phyloP scores from a whole-genome alignment of 2,113 vertebrate genomes.

The Odocoileus hemionus region DNA sequence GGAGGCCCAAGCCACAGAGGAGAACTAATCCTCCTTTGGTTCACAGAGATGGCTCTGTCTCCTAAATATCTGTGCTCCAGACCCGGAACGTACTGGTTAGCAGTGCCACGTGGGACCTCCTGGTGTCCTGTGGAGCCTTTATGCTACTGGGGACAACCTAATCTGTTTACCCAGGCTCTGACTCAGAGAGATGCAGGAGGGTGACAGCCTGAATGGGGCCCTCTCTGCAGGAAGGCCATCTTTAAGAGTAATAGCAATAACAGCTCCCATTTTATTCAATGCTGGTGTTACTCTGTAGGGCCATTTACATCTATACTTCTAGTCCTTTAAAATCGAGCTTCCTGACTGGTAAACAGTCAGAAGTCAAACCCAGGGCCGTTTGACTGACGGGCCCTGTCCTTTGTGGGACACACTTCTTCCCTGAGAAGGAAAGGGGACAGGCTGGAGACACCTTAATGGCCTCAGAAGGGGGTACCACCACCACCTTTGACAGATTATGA shows the following conservation, averaged over 20 bases:
- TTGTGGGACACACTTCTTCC: background rate
- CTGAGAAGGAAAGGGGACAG: background rate
- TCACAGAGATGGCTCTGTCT: constrained; percentile 34
- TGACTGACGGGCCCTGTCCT: background rate
- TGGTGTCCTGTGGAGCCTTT: background rate
- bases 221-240: background rate
- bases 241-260: fast-evolving
- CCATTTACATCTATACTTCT: background rate
- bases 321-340: background rate
- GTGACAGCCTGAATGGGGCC: background rate
- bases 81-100: constrained; percentile 28
- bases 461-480: background rate
- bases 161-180: background rate
- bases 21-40: constrained; percentile 53
- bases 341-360: background rate
- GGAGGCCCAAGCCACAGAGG: background rate
- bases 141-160: background rate
- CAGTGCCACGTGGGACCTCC: constrained; percentile 35
- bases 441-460: background rate
- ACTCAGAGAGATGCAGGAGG: background rate
- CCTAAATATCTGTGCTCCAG: constrained; percentile 64
- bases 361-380: background rate
- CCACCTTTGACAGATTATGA: background rate
- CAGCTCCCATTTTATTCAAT: background rate
- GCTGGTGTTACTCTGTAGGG: background rate